Percentiles rank a stretch among this genome's conserved stretches.
phyloP scores from a whole-genome alignment of 1,140 invertebrate species.

The Oncopeltus fasciatus region DNA sequence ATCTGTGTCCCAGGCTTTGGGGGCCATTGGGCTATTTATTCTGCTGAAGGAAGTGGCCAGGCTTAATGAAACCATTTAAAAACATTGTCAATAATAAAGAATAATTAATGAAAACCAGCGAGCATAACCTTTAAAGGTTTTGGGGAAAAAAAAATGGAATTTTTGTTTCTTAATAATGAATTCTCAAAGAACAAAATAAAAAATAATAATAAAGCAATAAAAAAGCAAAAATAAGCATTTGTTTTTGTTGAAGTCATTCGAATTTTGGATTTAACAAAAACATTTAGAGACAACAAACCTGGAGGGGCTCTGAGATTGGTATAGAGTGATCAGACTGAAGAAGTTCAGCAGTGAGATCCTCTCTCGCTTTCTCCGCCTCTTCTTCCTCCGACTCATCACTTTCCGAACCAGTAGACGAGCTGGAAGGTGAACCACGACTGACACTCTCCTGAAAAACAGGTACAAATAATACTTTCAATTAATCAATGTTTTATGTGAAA shows the following conservation, averaged over 20 bases:
- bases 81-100: too few species aligned
- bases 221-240: not conserved
- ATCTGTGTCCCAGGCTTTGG: too few species aligned
- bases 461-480: too few species aligned
- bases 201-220: not conserved
- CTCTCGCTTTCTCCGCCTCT: constrained; percentile 18
- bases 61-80: too few species aligned
- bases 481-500: too few species aligned
- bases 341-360: constrained; percentile 23
- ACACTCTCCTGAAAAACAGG: too few species aligned
- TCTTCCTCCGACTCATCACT: constrained; percentile 21
- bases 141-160: not conserved
- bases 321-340: constrained; percentile 17
- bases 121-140: not conserved
- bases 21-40: too few species aligned
- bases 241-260: not conserved
- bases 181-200: not conserved
- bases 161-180: not conserved
- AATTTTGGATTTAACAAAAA: not conserved
- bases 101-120: too few species aligned
- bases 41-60: too few species aligned
- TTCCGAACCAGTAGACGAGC: not conserved
- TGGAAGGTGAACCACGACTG: not conserved
- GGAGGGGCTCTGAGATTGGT: constrained; percentile 24
- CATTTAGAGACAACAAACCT: constrained; percentile 18